Evolutionary conservation across 2,888 invertebrate species (phyloP).

Genomic region (Gymnosoma rotundatum): DNA sequence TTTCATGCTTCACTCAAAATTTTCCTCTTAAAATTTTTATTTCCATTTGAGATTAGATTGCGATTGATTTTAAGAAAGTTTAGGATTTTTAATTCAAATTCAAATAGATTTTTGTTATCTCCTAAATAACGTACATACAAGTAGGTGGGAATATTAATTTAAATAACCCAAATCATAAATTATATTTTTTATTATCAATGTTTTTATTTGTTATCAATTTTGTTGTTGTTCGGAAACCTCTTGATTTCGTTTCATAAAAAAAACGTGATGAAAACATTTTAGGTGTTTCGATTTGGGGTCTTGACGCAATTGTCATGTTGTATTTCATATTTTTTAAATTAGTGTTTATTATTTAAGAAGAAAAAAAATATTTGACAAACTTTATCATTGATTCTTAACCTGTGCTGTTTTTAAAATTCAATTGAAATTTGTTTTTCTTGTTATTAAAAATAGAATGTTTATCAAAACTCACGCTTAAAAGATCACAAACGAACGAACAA

Average conservation of each 20-base stretch:
- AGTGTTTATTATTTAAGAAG: background rate
- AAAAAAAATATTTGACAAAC: background rate
- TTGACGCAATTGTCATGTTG: background rate
- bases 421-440: background rate
- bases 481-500: constrained; percentile 7
- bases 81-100: constrained; percentile 21
- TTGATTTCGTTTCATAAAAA: constrained; percentile 14
- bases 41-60: background rate
- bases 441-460: constrained; percentile 44
- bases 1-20: constrained; percentile 12
- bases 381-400: background rate
- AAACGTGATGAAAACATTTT: constrained; percentile 47
- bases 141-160: too few species aligned
- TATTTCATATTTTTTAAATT: background rate
- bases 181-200: constrained; percentile 30
- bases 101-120: background rate
- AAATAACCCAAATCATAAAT: background rate
- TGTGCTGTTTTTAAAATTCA: background rate
- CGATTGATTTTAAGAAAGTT: constrained; percentile 53
- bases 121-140: too few species aligned
- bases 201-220: background rate
- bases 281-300: constrained; percentile 32
- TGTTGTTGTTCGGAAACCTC: background rate
- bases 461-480: constrained; percentile 23
- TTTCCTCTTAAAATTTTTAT: background rate